These are phyloP conservation scores for Calameuta idolon DNA, from an alignment of 2,888 invertebrate genomes.

Conservation along the genomic window DNA sequence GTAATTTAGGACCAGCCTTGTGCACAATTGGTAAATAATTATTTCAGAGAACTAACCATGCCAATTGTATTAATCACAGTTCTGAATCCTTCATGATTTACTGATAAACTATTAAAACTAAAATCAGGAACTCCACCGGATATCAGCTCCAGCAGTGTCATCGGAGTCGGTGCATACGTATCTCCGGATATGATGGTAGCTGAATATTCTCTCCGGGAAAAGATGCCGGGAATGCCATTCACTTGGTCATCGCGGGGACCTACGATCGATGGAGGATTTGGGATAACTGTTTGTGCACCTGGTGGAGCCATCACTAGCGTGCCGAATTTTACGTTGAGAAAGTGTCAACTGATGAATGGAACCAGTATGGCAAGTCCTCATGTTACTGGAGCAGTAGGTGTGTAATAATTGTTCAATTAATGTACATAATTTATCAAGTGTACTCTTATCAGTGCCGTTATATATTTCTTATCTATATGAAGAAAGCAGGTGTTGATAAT, in stretches of 20 bases:
- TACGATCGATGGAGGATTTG: conserved; percentile 88
- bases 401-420: conserved; percentile 38
- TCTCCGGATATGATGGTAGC: conserved; percentile 98
- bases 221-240: conserved; percentile 87
- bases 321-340: conserved; percentile 86
- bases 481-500: neutral
- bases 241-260: conserved; percentile 93
- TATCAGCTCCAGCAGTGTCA: conserved; percentile 84
- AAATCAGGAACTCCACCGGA: conserved; percentile 78
- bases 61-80: conserved; percentile 65
- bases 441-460: neutral
- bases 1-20: conserved; percentile 92
- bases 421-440: neutral
- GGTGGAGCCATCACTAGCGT: conserved; percentile 95
- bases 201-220: conserved; percentile 90
- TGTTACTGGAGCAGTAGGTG: conserved; percentile 90
- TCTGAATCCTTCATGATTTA: conserved; percentile 3
- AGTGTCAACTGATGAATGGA: conserved; percentile 94
- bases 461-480: neutral
- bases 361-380: conserved; percentile 99
- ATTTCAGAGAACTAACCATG: conserved; percentile 50
- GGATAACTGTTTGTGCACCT: conserved; percentile 91
- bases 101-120: neutral
- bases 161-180: conserved; percentile 96
- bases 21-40: conserved; percentile 81